Conservation (phyloP, 2,113 vertebrate genomes). For the Erpornis zantholeuca region DNA sequence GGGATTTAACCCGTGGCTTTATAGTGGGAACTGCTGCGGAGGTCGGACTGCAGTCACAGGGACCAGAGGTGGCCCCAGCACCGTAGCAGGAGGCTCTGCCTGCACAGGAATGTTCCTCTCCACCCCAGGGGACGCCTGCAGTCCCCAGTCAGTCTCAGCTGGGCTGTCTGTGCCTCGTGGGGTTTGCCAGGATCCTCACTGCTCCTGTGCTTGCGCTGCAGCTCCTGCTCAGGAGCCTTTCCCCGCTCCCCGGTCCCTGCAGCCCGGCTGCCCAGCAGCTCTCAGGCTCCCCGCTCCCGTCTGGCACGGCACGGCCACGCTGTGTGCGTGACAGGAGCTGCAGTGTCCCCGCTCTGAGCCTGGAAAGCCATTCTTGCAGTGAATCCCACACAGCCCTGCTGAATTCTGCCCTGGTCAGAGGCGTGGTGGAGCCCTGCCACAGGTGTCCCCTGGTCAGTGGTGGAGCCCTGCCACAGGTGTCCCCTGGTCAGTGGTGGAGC, state of each 20-base stretch:
- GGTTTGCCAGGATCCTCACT: not conserved
- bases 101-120: not conserved
- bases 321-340: not conserved
- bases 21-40: not conserved
- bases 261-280: not conserved
- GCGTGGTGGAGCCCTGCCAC: rapidly evolving
- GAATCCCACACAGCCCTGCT: rapidly evolving
- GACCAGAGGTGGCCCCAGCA: not conserved
- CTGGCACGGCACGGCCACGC: rapidly evolving
- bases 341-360: not conserved
- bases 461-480: too few relatives aligned
- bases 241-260: not conserved
- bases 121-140: not conserved
- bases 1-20: not conserved
- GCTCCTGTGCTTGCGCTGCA: not conserved
- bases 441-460: too few relatives aligned
- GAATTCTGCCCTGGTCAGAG: not conserved
- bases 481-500: too few relatives aligned
- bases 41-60: not conserved
- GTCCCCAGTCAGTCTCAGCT: not conserved
- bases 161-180: not conserved
- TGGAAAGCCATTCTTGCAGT: rapidly evolving
- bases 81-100: not conserved
- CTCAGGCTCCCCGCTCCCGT: not conserved
- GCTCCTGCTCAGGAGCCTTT: not conserved